Evolutionary conservation across 2,113 vertebrate species (phyloP).

Genomic region (Bostrychus sinensis): DNA sequence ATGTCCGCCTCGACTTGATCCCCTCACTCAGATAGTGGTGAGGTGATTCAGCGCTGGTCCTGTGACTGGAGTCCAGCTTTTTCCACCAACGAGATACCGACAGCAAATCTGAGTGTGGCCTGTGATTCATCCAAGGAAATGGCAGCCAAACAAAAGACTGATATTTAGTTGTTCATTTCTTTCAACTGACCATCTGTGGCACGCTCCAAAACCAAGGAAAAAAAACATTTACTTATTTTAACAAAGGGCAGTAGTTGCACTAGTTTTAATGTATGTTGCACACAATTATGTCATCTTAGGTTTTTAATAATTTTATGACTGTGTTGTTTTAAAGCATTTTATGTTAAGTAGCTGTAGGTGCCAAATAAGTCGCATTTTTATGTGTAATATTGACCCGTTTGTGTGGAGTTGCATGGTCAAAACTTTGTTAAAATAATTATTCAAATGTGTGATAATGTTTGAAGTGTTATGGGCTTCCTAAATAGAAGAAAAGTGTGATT

Average conservation of each 20-base stretch:
- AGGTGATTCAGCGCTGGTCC: conserved; percentile 15
- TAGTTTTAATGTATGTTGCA: not conserved
- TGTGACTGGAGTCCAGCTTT: conserved; percentile 21
- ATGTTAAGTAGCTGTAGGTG: not conserved
- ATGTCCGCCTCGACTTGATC: conserved; percentile 60
- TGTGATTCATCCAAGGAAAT: conserved; percentile 40
- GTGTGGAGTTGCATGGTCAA: not conserved
- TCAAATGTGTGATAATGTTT: not conserved
- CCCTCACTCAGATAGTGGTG: conserved; percentile 11
- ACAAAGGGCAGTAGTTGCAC: conserved; percentile 1
- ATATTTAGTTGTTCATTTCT: conserved; percentile 34
- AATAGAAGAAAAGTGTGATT: not conserved
- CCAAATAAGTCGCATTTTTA: not conserved
- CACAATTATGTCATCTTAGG: not conserved
- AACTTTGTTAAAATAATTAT: not conserved
- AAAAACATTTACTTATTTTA: conserved; percentile 27
- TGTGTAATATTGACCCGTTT: not conserved
- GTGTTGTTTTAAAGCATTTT: not conserved
- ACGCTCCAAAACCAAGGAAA: too few species aligned
- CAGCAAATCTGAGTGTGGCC: conserved; percentile 16
- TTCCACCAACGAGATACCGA: conserved; percentile 32
- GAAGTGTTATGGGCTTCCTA: not conserved
- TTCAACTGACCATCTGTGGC: not conserved
- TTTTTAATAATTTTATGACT: not conserved
- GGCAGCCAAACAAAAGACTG: conserved; percentile 51